Conservation (phyloP, 2,888 invertebrate genomes). For the Eupithecia subumbrata region DNA sequence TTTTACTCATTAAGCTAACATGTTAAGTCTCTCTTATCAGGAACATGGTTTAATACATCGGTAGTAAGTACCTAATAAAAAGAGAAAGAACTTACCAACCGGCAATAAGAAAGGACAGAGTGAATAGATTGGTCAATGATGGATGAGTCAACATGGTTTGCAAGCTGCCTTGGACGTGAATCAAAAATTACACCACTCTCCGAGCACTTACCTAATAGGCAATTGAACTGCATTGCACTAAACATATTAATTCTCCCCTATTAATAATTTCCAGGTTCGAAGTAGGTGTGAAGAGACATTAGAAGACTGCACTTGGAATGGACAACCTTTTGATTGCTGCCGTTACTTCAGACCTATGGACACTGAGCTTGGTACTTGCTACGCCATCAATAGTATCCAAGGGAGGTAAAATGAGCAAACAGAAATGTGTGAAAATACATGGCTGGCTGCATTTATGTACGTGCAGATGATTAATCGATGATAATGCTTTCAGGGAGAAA, state of each 20-base stretch:
- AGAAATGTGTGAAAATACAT: background rate
- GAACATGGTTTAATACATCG: background rate
- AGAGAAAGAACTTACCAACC: background rate
- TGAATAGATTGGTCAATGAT: background rate
- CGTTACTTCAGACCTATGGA: constrained; percentile 85
- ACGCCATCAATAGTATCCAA: constrained; percentile 87
- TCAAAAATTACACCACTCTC: background rate
- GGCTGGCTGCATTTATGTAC: background rate
- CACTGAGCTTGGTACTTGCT: constrained; percentile 88
- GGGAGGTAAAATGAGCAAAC: constrained; percentile 65
- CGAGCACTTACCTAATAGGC: background rate
- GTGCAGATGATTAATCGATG: background rate
- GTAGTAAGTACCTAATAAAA: no score
- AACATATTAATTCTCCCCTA: background rate
- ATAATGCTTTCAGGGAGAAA: constrained; percentile 61
- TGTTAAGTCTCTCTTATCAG: constrained; percentile 66
- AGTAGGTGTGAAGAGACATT: constrained; percentile 84
- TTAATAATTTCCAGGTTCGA: constrained; percentile 69
- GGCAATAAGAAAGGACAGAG: background rate
- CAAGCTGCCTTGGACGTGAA: background rate
- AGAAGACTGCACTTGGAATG: constrained; percentile 86
- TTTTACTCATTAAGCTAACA: constrained; percentile 84
- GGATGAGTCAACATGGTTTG: background rate
- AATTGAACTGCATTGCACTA: background rate
- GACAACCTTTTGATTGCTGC: constrained; percentile 85